phyloP scores from a whole-genome alignment of 2,888 invertebrate species.

The Eremobia ochroleuca region DNA sequence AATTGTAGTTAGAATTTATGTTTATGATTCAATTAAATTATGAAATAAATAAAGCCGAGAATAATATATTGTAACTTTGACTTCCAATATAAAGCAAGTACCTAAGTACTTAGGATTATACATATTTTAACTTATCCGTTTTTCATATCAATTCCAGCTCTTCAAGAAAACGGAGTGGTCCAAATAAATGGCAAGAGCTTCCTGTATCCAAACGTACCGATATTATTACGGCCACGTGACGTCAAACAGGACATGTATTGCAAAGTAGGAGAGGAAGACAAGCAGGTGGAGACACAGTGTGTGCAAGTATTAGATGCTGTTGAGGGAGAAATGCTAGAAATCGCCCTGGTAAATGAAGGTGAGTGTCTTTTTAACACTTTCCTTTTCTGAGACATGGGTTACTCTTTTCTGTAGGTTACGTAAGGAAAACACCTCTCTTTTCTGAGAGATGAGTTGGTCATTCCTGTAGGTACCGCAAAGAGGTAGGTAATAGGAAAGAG shows the following conservation, averaged over 20 bases:
- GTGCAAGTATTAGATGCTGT: slow-evolving; percentile 89
- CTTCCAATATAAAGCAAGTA: not conserved
- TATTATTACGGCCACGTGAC: slow-evolving; percentile 89
- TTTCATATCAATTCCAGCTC: slow-evolving; percentile 72
- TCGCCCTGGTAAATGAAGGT: slow-evolving; percentile 92
- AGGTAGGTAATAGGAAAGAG: too few species aligned
- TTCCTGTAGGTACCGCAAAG: not conserved
- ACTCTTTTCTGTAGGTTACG: not conserved
- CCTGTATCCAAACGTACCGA: slow-evolving; percentile 91
- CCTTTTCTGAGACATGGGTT: not conserved
- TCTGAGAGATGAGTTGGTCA: too few species aligned
- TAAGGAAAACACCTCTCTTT: too few species aligned
- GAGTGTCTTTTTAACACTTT: slow-evolving; percentile 30
- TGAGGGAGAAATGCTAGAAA: slow-evolving; percentile 89
- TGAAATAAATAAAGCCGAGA: not conserved
- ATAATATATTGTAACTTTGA: not conserved
- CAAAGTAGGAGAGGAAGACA: slow-evolving; percentile 80
- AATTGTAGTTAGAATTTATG: not conserved
- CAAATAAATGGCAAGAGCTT: slow-evolving; percentile 92
- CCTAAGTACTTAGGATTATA: not conserved
- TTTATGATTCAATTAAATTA: not conserved
- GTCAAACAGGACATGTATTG: slow-evolving; percentile 80
- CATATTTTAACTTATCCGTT: not conserved
- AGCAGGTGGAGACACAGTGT: slow-evolving; percentile 87
- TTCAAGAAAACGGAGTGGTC: slow-evolving; percentile 79